Conservation (phyloP, 2,888 invertebrate genomes). For the Podabrus alpinus region DNA sequence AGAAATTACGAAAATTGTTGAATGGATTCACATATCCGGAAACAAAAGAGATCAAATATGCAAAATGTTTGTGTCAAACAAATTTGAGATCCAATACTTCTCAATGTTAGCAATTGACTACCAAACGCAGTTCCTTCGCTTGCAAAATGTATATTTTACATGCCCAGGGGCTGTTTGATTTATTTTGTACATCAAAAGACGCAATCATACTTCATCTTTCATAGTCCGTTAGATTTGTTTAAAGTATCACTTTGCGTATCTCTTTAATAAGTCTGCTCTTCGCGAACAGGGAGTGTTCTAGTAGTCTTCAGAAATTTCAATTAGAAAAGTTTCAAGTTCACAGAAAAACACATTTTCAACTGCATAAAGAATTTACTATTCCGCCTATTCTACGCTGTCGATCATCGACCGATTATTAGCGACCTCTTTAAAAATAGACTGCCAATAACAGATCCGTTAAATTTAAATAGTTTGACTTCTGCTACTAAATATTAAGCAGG, state of each 20-base stretch:
- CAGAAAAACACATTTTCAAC: not conserved
- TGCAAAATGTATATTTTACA: slow-evolving; percentile 34
- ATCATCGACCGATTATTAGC: not conserved
- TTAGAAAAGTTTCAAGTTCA: not conserved
- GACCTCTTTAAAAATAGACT: not conserved
- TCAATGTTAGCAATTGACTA: slow-evolving; percentile 20
- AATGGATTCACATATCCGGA: not conserved
- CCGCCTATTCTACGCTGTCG: not conserved
- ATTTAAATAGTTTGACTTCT: not conserved
- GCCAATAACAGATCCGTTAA: not conserved
- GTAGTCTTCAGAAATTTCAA: not conserved
- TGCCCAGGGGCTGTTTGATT: slow-evolving; percentile 37
- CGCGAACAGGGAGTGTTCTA: not conserved
- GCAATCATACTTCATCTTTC: slow-evolving; percentile 39
- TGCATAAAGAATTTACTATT: not conserved
- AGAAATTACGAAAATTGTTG: not conserved
- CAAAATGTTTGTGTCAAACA: slow-evolving; percentile 27
- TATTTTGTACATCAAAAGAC: slow-evolving; percentile 39
- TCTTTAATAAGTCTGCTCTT: not conserved
- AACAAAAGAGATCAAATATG: slow-evolving; percentile 14
- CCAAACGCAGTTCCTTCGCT: slow-evolving; percentile 4
- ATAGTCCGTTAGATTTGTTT: slow-evolving; percentile 32
- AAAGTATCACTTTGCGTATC: not conserved
- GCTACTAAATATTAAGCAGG: not conserved
- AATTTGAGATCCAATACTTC: slow-evolving; percentile 34